Percentiles rank a stretch among this genome's conserved stretches.
phyloP scores from a whole-genome alignment of 2,888 invertebrate genomes.

The Euclidia mi region DNA sequence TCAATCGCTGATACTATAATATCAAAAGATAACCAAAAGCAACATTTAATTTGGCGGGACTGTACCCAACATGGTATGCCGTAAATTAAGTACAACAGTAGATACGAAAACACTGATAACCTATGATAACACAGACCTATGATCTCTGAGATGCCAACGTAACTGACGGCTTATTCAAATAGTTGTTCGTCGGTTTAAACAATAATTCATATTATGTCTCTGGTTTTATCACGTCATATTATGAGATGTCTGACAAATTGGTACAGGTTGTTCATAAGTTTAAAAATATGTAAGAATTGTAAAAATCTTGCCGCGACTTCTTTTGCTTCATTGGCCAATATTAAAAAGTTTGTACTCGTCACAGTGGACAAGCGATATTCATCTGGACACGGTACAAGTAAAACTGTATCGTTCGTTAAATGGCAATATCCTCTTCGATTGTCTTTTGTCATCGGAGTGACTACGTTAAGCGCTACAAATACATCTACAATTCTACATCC shows the following conservation, averaged over 20 bases:
- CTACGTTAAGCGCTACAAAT: too few species aligned
- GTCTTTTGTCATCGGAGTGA: constrained; percentile 1
- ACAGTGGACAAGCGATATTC: too few species aligned
- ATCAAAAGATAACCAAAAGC: constrained; percentile 1
- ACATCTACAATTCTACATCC: background rate
- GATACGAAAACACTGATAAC: constrained; percentile 11
- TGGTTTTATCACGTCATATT: too few species aligned
- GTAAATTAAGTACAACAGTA: background rate
- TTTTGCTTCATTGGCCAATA: too few species aligned
- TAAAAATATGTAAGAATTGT: too few species aligned
- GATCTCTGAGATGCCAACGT: constrained; percentile 1
- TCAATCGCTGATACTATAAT: background rate
- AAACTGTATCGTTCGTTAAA: constrained; percentile 12
- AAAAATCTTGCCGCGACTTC: too few species aligned
- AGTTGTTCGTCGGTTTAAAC: background rate
- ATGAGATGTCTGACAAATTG: too few species aligned
- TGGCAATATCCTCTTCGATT: constrained; percentile 20
- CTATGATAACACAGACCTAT: constrained; percentile 18
- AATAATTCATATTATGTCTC: too few species aligned
- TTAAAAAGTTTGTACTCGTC: too few species aligned
- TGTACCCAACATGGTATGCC: background rate
- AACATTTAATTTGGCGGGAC: background rate
- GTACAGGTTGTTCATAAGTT: too few species aligned
- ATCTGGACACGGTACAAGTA: background rate
- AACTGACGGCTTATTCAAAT: background rate